Conservation (phyloP, 2,888 invertebrate species). For the Arctia plantaginis region DNA sequence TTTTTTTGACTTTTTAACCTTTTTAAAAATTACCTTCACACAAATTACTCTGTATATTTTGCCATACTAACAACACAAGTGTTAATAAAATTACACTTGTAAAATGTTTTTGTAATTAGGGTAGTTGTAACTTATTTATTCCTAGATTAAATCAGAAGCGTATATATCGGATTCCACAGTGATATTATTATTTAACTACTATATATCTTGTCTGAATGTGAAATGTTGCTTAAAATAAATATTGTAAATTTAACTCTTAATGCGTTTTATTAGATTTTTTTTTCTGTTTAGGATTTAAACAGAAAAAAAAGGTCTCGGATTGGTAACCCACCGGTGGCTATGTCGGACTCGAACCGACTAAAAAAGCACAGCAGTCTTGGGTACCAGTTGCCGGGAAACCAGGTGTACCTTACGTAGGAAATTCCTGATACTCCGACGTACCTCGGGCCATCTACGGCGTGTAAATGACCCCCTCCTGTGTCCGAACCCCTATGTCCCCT, state of each 20-base stretch:
- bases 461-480: too few species aligned
- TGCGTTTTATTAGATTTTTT: slow-evolving; percentile 29
- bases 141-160: slow-evolving; percentile 57
- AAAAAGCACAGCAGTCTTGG: too few species aligned
- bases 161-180: slow-evolving; percentile 81
- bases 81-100: slow-evolving; percentile 22
- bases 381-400: too few species aligned
- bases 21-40: not conserved
- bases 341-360: too few species aligned
- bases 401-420: too few species aligned
- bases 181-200: slow-evolving; percentile 76
- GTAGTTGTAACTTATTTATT: slow-evolving; percentile 58
- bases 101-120: slow-evolving; percentile 20
- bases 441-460: too few species aligned
- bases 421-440: too few species aligned
- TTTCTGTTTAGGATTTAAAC: too few species aligned
- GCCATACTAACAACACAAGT: slow-evolving; percentile 36
- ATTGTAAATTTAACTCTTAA: slow-evolving; percentile 50
- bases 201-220: slow-evolving; percentile 62
- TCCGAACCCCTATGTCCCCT: too few species aligned
- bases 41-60: slow-evolving; percentile 18
- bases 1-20: not conserved
- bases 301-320: too few species aligned
- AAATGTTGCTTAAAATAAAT: slow-evolving; percentile 73
- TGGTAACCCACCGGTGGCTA: too few species aligned